These are phyloP conservation scores for Lacerta viridis DNA, from an alignment of 2,797 vertebrate species.

Conservation along the genomic window DNA sequence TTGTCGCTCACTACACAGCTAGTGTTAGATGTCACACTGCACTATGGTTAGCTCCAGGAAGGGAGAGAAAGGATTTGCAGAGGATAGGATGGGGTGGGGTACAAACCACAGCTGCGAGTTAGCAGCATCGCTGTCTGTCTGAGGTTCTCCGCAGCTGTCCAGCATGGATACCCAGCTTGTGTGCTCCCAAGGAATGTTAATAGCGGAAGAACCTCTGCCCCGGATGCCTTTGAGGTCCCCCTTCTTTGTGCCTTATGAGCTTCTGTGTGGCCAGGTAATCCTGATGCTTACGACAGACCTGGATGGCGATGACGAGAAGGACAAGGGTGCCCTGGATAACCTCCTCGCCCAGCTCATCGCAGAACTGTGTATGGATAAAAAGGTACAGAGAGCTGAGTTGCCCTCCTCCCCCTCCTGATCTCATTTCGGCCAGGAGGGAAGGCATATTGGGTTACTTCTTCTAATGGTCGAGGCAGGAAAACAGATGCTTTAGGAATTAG, in stretches of 20 bases:
- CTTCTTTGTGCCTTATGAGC: neutral
- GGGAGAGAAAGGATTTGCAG: neutral
- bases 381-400: conserved; percentile 79
- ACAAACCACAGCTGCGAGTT: neutral
- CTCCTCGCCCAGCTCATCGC: conserved; percentile 94
- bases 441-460: too few relatives aligned
- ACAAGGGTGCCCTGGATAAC: conserved; percentile 97
- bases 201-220: neutral
- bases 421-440: neutral
- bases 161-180: neutral
- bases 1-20: neutral
- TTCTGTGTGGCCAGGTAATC: conserved; percentile 83
- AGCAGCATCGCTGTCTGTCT: too few relatives aligned
- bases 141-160: too few relatives aligned
- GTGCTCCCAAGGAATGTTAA: too few relatives aligned
- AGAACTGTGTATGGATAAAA: conserved; percentile 96
- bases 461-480: too few relatives aligned
- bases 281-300: conserved; percentile 98
- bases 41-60: neutral
- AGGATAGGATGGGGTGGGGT: neutral
- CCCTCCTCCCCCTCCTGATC: neutral
- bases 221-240: fast-evolving
- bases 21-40: neutral
- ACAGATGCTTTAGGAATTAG: too few relatives aligned
- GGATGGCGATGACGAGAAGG: conserved; percentile 98